Evolutionary conservation across 2,113 vertebrate species (phyloP).

Genomic region (Lathamus discolor): DNA sequence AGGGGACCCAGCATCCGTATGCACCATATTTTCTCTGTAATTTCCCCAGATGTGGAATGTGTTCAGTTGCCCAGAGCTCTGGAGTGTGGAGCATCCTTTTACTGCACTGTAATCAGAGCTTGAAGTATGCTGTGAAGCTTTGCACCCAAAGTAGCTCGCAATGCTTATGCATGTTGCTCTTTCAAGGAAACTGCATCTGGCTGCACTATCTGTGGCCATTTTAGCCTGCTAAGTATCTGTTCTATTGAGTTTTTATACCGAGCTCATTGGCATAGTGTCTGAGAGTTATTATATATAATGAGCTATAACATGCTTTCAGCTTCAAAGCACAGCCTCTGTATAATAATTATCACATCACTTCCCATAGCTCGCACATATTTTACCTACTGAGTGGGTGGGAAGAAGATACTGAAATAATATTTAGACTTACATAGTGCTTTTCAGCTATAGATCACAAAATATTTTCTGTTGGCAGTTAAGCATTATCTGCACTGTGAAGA

Average conservation of each 20-base stretch:
- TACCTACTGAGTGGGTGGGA: constrained; percentile 17
- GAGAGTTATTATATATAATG: neutral
- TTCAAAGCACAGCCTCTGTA: constrained; percentile 12
- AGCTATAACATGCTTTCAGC: constrained; percentile 13
- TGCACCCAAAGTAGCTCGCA: accelerated
- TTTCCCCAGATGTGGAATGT: neutral
- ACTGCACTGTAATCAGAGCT: neutral
- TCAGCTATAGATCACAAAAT: constrained; percentile 15
- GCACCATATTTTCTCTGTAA: neutral
- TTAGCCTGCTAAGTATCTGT: neutral
- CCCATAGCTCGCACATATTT: neutral
- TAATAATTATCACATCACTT: constrained; percentile 35
- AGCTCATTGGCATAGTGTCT: neutral
- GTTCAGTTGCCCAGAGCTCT: neutral
- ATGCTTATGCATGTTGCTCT: accelerated
- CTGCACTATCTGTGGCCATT: neutral
- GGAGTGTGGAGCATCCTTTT: neutral
- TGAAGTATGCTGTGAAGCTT: neutral
- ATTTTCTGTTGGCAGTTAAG: constrained; percentile 16
- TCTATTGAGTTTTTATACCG: neutral
- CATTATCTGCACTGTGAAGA: neutral
- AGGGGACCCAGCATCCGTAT: neutral
- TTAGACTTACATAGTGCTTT: constrained; percentile 23
- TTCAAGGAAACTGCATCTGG: neutral
- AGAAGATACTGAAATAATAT: constrained; percentile 42